Evolutionary conservation across 2,888 invertebrate species (phyloP), one percentile per base, ranked within the genome.

Genomic region (Chalcosyrphus nemorum): DNA sequence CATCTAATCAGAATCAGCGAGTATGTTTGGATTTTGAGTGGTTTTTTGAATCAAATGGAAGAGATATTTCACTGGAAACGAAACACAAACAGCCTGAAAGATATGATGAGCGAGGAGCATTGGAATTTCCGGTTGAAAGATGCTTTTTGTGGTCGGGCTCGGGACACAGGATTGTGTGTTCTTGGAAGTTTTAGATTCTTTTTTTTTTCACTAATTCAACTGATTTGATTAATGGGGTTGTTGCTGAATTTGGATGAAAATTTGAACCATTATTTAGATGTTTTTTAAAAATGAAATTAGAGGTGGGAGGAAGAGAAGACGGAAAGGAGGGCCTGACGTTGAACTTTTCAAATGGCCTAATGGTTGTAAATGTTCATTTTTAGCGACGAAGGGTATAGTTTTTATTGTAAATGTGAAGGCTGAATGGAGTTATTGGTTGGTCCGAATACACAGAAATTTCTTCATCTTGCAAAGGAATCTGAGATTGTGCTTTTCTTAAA

Each of bases 121-220:
- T 76, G 47, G 81, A 65, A 81, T 81, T 81, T 81, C 76, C 81
- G 71, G 77, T 59, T 13, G 41, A 32, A 15, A 1, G 17, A 19
- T 43, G 35, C 7, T 15, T 29, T 45, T 24, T 45, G 32, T 45
- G 56, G 38, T 52, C 38, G 52, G 3, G 4, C n/a, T n/a, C n/a
- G n/a, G n/a, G n/a, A n/a, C n/a, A 50, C 32, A 54, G 54, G 54
- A 68, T 54, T 17, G 17, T 24, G 41, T 56, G 27, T 68, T 56
- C 66, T 38, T 38, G 52, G 66, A 66, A 66, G 66, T 38, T 38
- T 38, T 38, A 38, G n/a, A 24, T 38, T 38, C 3, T 13, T 38
- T 13, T 38, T 17, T 43, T 43, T 17, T 43, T 41, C 4, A 15
- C 15, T 0, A 1, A n/a, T 13, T 43, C 7, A 17, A 43, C 17